Percentiles rank a stretch among this genome's conserved stretches.
phyloP scores from a whole-genome alignment of 2,888 invertebrate genomes.

The Mantis religiosa region DNA sequence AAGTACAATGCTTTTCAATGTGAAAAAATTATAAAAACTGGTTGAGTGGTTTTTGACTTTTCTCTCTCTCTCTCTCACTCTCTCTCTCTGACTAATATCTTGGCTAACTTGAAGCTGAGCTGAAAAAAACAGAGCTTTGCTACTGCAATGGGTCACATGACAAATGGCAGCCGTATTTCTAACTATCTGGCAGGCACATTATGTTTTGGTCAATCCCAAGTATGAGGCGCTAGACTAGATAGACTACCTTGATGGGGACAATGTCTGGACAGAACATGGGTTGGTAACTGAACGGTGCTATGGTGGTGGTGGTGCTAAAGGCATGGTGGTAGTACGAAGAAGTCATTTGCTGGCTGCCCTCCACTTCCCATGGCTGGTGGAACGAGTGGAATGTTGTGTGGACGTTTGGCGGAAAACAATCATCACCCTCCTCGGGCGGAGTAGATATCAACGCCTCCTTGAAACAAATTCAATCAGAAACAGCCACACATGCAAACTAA shows the following conservation, averaged over 20 bases:
- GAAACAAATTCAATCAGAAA: slow-evolving; percentile 35
- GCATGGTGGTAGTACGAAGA: slow-evolving; percentile 22
- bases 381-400: slow-evolving; percentile 54
- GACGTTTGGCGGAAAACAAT: slow-evolving; percentile 37
- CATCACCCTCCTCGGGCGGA: slow-evolving; percentile 27
- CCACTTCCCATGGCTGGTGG: slow-evolving; percentile 68
- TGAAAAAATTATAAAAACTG: no score
- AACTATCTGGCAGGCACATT: background rate
- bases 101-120: no score
- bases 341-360: slow-evolving; percentile 53
- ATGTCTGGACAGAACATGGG: slow-evolving; percentile 45
- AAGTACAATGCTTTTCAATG: no score
- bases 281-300: slow-evolving; percentile 30
- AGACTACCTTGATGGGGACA: slow-evolving; percentile 52
- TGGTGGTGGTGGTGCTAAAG: slow-evolving; percentile 23
- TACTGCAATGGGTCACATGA: no score
- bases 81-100: no score
- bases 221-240: background rate
- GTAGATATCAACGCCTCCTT: slow-evolving; percentile 43
- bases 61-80: no score
- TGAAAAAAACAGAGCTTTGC: no score
- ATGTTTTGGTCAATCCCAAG: background rate
- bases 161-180: no score
- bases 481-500: slow-evolving; percentile 49
- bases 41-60: no score